Evolutionary conservation across 2,113 vertebrate species (phyloP).

Genomic region (Leuciscus idus): DNA sequence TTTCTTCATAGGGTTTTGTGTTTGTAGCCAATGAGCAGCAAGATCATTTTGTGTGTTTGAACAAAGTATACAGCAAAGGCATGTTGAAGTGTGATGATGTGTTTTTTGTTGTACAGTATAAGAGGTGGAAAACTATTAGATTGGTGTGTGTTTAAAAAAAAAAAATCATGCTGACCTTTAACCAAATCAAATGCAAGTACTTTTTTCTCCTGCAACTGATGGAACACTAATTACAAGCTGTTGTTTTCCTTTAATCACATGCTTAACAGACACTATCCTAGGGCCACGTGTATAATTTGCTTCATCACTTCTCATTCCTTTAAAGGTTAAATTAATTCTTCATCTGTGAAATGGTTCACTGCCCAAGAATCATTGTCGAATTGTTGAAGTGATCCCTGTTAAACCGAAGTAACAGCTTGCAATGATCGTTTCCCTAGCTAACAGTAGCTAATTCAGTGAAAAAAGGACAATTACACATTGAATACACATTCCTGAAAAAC

Average conservation of each 20-base stretch:
- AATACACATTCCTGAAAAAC: not conserved
- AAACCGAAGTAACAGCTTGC: not conserved
- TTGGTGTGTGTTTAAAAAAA: not conserved
- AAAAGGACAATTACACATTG: not conserved
- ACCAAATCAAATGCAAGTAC: slow-evolving; percentile 1
- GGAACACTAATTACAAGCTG: slow-evolving; percentile 30
- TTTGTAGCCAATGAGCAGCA: not conserved
- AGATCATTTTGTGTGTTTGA: not conserved
- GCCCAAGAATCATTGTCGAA: slow-evolving; percentile 7
- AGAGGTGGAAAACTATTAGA: not conserved
- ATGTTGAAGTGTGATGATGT: not conserved
- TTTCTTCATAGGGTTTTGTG: not conserved
- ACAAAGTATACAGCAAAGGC: not conserved
- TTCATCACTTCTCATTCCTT: slow-evolving; percentile 11
- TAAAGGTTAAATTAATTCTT: slow-evolving; percentile 37
- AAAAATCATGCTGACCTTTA: not conserved
- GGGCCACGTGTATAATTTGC: slow-evolving; percentile 28
- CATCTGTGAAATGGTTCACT: slow-evolving; percentile 1
- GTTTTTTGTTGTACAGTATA: not conserved
- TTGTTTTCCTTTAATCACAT: slow-evolving; percentile 41
- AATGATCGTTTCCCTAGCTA: not conserved
- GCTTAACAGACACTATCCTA: slow-evolving; percentile 33
- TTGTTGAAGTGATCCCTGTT: not conserved
- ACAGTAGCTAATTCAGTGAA: not conserved
- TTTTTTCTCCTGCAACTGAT: slow-evolving; percentile 21